Percentiles rank a stretch among this genome's conserved stretches.
These are phyloP conservation scores for Sarcophaga peregrina DNA, from an alignment of 1,140 invertebrate species.

Conservation along the genomic window DNA sequence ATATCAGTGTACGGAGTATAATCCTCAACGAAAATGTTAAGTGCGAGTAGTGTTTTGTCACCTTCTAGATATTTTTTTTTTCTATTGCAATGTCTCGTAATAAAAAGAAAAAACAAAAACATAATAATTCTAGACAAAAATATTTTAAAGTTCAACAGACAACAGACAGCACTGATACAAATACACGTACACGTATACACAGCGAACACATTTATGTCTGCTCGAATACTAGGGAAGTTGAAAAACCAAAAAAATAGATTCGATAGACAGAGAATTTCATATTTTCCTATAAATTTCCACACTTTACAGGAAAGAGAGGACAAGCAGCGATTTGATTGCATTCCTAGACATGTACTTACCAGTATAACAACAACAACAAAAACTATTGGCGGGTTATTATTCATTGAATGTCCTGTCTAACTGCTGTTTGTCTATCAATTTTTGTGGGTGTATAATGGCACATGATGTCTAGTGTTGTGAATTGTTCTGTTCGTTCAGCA, in stretches of 20 bases:
- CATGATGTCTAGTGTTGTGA: too few relatives aligned
- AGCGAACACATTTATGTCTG: too few relatives aligned
- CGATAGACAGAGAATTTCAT: too few relatives aligned
- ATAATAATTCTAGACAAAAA: background rate
- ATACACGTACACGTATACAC: background rate
- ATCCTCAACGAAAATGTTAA: background rate
- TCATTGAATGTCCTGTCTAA: background rate
- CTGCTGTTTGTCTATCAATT: background rate
- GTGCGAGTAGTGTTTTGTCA: background rate
- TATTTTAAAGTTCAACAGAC: background rate
- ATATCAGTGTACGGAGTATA: background rate
- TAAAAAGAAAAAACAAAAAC: background rate
- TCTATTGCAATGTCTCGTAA: background rate
- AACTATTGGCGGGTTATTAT: background rate
- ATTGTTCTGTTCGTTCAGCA: too few relatives aligned
- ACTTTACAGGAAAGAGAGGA: too few relatives aligned
- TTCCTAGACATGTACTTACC: too few relatives aligned
- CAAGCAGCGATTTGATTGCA: too few relatives aligned
- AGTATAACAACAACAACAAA: too few relatives aligned
- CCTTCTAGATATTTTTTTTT: background rate
- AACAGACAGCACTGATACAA: background rate
- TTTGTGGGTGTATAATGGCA: background rate
- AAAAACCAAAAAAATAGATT: too few relatives aligned
- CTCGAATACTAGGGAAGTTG: too few relatives aligned
- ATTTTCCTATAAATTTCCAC: too few relatives aligned